Conservation (phyloP, 1,140 invertebrate species). For the Drosophila ercepeae region DNA sequence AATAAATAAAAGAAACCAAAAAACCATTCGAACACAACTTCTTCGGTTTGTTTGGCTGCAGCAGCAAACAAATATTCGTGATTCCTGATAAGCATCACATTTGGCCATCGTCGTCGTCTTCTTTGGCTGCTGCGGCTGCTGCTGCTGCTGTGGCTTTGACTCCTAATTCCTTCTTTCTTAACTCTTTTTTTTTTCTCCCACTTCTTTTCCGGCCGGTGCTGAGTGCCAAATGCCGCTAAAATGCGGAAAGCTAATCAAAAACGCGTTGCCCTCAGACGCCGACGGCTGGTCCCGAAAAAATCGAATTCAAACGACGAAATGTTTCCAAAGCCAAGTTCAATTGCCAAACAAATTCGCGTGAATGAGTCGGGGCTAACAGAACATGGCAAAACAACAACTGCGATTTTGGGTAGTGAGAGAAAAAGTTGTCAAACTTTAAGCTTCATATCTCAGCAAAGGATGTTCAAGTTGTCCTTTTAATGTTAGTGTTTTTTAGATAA, state of each 20-base stretch:
- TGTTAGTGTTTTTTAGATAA: too few species aligned
- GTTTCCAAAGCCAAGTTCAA: slow-evolving; percentile 83
- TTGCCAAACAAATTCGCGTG: slow-evolving; percentile 81
- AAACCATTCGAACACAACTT: slow-evolving; percentile 71
- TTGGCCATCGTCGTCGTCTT: slow-evolving; percentile 45
- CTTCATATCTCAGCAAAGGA: too few species aligned
- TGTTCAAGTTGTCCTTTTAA: neutral
- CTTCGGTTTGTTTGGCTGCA: slow-evolving; percentile 67
- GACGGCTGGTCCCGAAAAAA: slow-evolving; percentile 52
- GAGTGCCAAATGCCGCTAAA: slow-evolving; percentile 74
- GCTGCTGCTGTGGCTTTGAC: slow-evolving; percentile 43
- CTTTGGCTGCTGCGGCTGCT: slow-evolving; percentile 21
- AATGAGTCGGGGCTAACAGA: slow-evolving; percentile 57
- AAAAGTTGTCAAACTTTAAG: too few species aligned
- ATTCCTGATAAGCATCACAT: slow-evolving; percentile 82
- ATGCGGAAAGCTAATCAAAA: slow-evolving; percentile 83
- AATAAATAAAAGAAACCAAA: slow-evolving; percentile 27
- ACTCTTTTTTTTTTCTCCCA: slow-evolving; percentile 8
- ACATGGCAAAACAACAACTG: slow-evolving; percentile 30
- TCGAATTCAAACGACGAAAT: slow-evolving; percentile 66
- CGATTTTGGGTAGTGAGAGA: slow-evolving; percentile 9
- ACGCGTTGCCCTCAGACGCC: slow-evolving; percentile 69
- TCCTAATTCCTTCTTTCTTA: slow-evolving; percentile 6
- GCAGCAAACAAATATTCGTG: slow-evolving; percentile 82
- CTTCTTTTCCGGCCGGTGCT: slow-evolving; percentile 1